Conservation (phyloP, 2,113 vertebrate species). For the Mus pahari region DNA sequence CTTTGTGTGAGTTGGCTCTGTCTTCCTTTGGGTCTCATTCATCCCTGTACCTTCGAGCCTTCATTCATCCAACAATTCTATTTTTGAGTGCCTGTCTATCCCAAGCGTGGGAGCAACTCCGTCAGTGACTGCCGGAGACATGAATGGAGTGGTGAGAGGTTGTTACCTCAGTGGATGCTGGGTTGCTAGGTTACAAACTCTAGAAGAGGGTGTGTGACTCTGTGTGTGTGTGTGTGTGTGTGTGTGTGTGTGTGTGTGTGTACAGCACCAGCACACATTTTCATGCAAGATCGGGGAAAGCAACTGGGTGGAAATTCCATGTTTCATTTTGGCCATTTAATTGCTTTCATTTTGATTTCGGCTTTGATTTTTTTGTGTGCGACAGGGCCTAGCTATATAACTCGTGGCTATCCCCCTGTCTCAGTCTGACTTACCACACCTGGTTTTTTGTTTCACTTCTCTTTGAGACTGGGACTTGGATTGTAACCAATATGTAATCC, state of each 20-base stretch:
- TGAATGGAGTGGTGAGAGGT: conserved; percentile 71
- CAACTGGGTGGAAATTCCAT: conserved; percentile 12
- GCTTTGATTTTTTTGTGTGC: not conserved
- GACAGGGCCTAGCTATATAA: not conserved
- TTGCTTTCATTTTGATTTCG: not conserved
- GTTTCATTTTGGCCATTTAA: not conserved
- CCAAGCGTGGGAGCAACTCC: conserved; percentile 67
- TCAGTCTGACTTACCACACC: not conserved
- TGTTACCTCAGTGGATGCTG: conserved; percentile 59
- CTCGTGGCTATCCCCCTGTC: not conserved
- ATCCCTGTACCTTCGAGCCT: conserved; percentile 41
- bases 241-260: conserved; percentile 11
- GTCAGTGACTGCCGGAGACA: conserved; percentile 58
- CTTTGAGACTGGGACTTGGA: not conserved
- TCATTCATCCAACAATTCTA: conserved; percentile 53
- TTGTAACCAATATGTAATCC: not conserved
- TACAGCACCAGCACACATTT: not conserved
- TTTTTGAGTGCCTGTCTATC: conserved; percentile 56
- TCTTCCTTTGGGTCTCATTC: conserved; percentile 57
- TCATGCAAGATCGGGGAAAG: conserved; percentile 6
- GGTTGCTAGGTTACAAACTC: conserved; percentile 79
- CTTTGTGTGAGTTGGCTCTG: not conserved
- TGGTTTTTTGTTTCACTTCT: not conserved
- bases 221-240: not conserved
- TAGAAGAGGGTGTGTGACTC: conserved; percentile 33